Evolutionary conservation across 2,888 invertebrate species (phyloP).

Genomic region (Hirtodrosophila confusa): DNA sequence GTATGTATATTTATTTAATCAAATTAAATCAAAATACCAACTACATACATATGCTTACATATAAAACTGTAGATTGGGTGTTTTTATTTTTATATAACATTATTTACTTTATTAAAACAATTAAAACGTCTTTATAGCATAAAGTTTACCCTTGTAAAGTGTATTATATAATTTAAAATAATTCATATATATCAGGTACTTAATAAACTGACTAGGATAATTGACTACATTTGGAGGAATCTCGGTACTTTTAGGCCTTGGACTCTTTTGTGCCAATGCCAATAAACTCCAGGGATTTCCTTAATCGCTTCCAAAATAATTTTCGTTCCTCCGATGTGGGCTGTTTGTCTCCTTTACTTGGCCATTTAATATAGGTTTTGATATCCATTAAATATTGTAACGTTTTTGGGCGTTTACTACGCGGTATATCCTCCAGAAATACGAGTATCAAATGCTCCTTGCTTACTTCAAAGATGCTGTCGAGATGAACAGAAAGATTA

Average conservation of each 20-base stretch:
- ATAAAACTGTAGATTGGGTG: too few relatives aligned
- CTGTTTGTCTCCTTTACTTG: conserved; percentile 71
- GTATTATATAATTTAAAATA: neutral
- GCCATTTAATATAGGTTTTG: conserved; percentile 90
- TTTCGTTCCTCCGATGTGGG: conserved; percentile 79
- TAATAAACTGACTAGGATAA: conserved; percentile 61
- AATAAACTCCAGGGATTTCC: conserved; percentile 75
- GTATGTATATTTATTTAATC: too few relatives aligned
- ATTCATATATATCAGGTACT: conserved; percentile 63
- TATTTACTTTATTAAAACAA: too few relatives aligned
- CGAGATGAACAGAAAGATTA: neutral
- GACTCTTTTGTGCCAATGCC: conserved; percentile 53
- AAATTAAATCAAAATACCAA: too few relatives aligned
- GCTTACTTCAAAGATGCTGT: conserved; percentile 86
- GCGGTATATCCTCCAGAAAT: conserved; percentile 88
- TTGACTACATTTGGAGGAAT: conserved; percentile 6
- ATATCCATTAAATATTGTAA: conserved; percentile 88
- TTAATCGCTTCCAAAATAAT: conserved; percentile 83
- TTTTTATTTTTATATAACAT: too few relatives aligned
- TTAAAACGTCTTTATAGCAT: too few relatives aligned
- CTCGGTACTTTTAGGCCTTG: conserved; percentile 28
- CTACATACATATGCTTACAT: too few relatives aligned
- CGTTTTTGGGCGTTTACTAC: conserved; percentile 86
- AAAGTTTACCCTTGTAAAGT: too few relatives aligned
- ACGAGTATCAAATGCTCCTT: conserved; percentile 87